These are phyloP conservation scores for Limnephilus lunatus DNA, from an alignment of 2,888 invertebrate genomes.

Conservation along the genomic window DNA sequence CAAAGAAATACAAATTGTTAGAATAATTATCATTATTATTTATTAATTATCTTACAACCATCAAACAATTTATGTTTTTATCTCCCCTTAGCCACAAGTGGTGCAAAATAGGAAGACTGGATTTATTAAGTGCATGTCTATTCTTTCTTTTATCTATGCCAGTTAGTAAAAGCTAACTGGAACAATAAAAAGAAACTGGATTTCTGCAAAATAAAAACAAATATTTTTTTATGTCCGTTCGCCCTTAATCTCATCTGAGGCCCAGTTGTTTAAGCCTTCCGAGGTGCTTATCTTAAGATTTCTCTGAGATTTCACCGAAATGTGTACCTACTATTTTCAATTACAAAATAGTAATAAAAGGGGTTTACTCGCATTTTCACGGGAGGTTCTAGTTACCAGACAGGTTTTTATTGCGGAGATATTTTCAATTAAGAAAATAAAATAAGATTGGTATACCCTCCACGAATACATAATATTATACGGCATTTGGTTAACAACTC, in stretches of 20 bases:
- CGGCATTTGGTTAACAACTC: background rate
- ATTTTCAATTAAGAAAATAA: slow-evolving; percentile 2
- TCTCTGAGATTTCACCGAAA: background rate
- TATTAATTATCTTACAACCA: no score
- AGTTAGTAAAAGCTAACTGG: background rate
- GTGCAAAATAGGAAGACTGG: background rate
- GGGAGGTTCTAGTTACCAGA: background rate
- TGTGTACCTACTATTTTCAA: background rate
- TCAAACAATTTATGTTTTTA: background rate
- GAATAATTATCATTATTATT: background rate
- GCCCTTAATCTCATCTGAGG: background rate
- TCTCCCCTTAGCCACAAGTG: background rate
- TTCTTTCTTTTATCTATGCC: background rate
- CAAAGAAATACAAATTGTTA: background rate
- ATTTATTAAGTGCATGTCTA: background rate
- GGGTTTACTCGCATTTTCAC: background rate
- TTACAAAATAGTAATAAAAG: background rate
- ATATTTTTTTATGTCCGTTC: background rate
- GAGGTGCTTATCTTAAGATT: background rate
- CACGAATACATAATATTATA: background rate
- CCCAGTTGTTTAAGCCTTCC: background rate
- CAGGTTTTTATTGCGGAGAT: background rate
- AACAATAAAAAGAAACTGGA: background rate
- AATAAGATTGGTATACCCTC: background rate
- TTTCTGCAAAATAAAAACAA: background rate